Evolutionary conservation across 2,113 vertebrate genomes (phyloP), one percentile per base, ranked within the genome.

Genomic region (Microtus oregoni): DNA sequence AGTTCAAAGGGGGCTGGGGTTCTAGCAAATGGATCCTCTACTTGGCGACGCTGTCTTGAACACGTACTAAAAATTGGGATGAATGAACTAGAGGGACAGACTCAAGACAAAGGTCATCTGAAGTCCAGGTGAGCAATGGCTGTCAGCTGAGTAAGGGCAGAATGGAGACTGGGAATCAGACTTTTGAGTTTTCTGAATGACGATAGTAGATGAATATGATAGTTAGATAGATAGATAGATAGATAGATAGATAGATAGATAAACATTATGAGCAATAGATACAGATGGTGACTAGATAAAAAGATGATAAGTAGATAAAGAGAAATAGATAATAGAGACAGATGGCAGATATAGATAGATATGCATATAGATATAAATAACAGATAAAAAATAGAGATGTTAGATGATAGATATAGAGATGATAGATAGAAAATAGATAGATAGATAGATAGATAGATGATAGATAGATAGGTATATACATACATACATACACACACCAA

Each of bases 141-240:
- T 22, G 9, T 11, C 72, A 38, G 20, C 20, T 73, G n/a, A 73
- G 72, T 41, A 38, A 73, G 22, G n/a, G 3, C 19, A 52, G 30
- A 82, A 19, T 5, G 3, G 14, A 24, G n/a, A 26, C 44, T 26
- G 38, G 44, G 94, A 77, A 35, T 85, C 30, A 50, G 73, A 52
- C 50, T 77, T 91, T 26, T 86, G 26, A 20, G 24, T 68, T 90
- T 91, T 91, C n/a, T 90, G 55, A 72, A 72, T 87, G 79, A 68
- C 41, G 44, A 90, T 70, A 3, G n/a, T 52, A 22, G 20, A 76
- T 77, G 47, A 4, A n/a, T 86, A 30, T 9, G 44, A 44, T 44
- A 44, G 41, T 8, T 24, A 63, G n/a, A n/a, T n/a, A n/a, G n/a
- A n/a, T n/a, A n/a, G n/a, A n/a, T n/a, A n/a, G n/a, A n/a, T n/a